These are phyloP conservation scores for Euura lappo DNA, from an alignment of 1,140 invertebrate genomes.

Conservation along the genomic window DNA sequence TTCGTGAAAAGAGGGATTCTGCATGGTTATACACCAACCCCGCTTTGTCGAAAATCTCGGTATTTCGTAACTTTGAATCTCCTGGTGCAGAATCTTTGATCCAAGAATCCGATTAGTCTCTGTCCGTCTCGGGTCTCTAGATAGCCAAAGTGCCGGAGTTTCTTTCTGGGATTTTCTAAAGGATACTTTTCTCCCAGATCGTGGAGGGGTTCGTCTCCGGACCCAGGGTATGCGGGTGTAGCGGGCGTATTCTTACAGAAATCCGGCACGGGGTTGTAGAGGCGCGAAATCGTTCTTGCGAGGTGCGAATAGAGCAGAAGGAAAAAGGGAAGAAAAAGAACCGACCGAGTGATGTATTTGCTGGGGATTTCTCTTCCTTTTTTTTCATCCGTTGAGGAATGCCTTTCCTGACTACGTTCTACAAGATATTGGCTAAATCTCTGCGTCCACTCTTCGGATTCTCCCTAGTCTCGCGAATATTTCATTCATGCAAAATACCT, in stretches of 20 bases:
- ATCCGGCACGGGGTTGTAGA: neutral
- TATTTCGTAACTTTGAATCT: too few relatives aligned
- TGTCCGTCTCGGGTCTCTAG: neutral
- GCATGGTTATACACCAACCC: too few relatives aligned
- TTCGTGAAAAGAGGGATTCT: too few relatives aligned
- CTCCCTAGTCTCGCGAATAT: too few relatives aligned
- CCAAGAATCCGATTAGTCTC: neutral
- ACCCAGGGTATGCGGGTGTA: neutral
- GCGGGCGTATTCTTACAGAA: too few relatives aligned
- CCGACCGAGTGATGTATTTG: neutral
- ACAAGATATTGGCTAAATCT: neutral
- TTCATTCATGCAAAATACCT: too few relatives aligned
- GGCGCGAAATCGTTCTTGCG: neutral
- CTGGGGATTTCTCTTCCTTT: neutral
- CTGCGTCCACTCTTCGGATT: neutral
- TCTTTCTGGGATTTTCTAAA: neutral
- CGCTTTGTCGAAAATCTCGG: too few relatives aligned
- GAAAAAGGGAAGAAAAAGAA: neutral
- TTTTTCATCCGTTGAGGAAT: neutral
- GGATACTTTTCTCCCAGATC: too few relatives aligned
- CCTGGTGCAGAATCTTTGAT: neutral
- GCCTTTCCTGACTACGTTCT: neutral
- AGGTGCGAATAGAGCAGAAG: neutral
- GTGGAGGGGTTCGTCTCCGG: neutral
- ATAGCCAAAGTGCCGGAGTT: neutral